Evolutionary conservation across 2,888 invertebrate species (phyloP).

Genomic region (Lasioglossum villosulum): DNA sequence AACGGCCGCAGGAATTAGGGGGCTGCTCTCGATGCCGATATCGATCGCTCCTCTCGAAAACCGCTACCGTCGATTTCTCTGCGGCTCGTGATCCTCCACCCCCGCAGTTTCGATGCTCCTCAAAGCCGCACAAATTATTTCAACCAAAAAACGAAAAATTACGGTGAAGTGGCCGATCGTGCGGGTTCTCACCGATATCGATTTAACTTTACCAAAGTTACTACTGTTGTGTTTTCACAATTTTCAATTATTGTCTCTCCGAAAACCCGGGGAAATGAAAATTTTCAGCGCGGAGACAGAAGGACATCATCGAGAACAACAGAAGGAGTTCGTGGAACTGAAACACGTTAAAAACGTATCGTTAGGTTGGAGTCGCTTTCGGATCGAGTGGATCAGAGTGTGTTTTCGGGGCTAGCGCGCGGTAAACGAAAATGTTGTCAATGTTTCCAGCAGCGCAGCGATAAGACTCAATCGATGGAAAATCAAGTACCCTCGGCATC

Average conservation of each 20-base stretch:
- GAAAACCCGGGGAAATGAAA: neutral
- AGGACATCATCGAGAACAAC: neutral
- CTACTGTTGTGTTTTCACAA: too few relatives aligned
- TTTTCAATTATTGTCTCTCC: too few relatives aligned
- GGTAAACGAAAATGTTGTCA: slow-evolving; percentile 70
- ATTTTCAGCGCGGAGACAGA: neutral
- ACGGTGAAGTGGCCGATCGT: too few relatives aligned
- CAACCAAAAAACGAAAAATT: too few relatives aligned
- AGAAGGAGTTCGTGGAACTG: neutral
- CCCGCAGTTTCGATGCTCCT: neutral
- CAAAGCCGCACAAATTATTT: neutral
- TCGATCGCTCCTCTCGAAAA: slow-evolving; percentile 43
- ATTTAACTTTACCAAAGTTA: too few relatives aligned
- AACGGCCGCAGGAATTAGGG: slow-evolving; percentile 62
- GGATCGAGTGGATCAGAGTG: neutral
- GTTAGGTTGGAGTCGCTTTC: neutral
- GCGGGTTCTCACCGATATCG: too few relatives aligned
- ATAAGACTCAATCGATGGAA: slow-evolving; percentile 73
- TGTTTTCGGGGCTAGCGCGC: slow-evolving; percentile 7
- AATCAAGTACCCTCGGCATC: slow-evolving; percentile 68
- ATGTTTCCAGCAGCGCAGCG: slow-evolving; percentile 67
- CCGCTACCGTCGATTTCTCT: slow-evolving; percentile 30
- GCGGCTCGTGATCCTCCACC: neutral
- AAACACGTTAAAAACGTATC: slow-evolving; percentile 29
- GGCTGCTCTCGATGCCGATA: slow-evolving; percentile 39